Conservation (phyloP, 2,113 vertebrate species). For the Myiagra hebetior region DNA sequence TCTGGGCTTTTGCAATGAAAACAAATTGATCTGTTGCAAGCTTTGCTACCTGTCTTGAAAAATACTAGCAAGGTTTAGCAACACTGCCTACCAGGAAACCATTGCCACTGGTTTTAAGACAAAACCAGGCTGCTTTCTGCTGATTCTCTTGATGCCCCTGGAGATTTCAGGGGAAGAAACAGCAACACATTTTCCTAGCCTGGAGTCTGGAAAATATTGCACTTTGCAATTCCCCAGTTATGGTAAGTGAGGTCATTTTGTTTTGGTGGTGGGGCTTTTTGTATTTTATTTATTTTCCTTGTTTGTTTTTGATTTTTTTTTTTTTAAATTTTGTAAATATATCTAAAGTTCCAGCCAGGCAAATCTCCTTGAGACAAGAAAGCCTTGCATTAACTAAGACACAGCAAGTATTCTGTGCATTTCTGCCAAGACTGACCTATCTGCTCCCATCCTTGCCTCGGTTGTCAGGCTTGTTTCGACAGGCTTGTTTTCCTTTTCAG, state of each 20-base stretch:
- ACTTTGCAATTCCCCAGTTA: conserved; percentile 20
- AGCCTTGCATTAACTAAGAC: background rate
- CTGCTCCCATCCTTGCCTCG: background rate
- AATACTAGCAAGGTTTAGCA: background rate
- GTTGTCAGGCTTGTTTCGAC: background rate
- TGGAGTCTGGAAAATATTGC: conserved; percentile 42
- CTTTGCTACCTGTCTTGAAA: background rate
- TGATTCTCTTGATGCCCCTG: background rate
- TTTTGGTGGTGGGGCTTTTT: background rate
- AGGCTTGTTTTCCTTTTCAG: background rate
- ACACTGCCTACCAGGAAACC: background rate
- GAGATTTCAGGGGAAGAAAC: background rate
- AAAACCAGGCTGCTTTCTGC: background rate
- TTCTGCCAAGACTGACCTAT: background rate
- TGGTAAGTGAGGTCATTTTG: background rate
- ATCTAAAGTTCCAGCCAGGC: background rate
- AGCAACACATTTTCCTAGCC: conserved; percentile 43
- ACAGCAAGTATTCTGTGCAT: background rate
- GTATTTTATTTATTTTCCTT: background rate
- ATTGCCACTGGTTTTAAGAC: background rate
- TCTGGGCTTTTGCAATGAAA: background rate
- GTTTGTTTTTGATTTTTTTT: background rate
- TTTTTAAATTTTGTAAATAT: background rate
- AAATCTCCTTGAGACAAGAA: background rate
- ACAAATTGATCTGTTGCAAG: background rate